phyloP scores from a whole-genome alignment of 2,797 vertebrate species.

The Sparidentex hasta region DNA sequence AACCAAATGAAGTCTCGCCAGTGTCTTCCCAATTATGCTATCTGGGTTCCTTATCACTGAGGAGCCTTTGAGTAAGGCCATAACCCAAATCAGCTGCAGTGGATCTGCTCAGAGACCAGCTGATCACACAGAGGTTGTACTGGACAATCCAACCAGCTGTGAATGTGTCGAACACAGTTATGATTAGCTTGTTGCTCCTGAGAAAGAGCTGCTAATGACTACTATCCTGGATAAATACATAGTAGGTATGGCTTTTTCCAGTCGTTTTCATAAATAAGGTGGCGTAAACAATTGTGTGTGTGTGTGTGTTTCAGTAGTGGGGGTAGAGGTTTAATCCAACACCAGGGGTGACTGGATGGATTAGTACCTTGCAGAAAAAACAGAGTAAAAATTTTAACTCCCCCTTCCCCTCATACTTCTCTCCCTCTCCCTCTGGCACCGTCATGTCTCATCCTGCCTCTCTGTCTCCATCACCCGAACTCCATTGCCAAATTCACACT shows the following conservation, averaged over 20 bases:
- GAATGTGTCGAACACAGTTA: background rate
- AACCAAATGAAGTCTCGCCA: too few species aligned
- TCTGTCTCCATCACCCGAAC: conserved; percentile 56
- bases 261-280: conserved; percentile 8
- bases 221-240: conserved; percentile 27
- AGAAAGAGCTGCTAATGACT: conserved; percentile 28
- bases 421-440: conserved; percentile 29
- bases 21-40: too few species aligned
- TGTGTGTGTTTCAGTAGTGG: conserved; percentile 11
- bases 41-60: background rate
- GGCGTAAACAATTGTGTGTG: conserved; percentile 15
- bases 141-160: background rate
- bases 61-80: conserved; percentile 10
- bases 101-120: background rate
- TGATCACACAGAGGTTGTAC: background rate
- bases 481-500: conserved; percentile 51
- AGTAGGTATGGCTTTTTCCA: conserved; percentile 5
- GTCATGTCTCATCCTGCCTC: conserved; percentile 45
- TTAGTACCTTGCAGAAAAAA: conserved; percentile 46
- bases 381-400: conserved; percentile 52
- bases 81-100: background rate
- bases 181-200: background rate
- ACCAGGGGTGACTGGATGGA: conserved; percentile 52
- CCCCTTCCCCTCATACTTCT: conserved; percentile 34
- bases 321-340: conserved; percentile 48